phyloP scores from a whole-genome alignment of 2,888 invertebrate species.

The Ischnura elegans region DNA sequence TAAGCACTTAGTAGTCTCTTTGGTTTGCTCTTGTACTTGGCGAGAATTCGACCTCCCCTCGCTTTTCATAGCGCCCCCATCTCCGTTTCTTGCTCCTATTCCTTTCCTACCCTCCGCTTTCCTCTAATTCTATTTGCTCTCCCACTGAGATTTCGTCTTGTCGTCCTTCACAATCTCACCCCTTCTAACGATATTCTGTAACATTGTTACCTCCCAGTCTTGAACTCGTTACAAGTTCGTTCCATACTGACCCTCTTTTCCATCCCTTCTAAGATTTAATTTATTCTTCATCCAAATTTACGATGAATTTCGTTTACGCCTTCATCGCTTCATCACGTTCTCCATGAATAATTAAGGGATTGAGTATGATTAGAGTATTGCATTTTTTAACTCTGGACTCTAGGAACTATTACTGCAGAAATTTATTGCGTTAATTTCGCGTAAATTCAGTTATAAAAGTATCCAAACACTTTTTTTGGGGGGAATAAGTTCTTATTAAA shows the following conservation, averaged over 20 bases:
- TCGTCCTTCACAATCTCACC: not conserved
- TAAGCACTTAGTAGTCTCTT: not conserved
- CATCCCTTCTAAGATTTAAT: not conserved
- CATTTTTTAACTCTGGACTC: no score
- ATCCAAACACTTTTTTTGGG: no score
- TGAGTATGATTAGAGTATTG: no score
- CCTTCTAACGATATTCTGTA: not conserved
- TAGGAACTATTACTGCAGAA: no score
- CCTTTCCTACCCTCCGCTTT: constrained; percentile 4
- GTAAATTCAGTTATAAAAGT: no score
- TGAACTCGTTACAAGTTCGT: not conserved
- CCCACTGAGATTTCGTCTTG: not conserved
- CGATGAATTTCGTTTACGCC: not conserved
- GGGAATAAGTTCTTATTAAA: no score
- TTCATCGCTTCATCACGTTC: not conserved
- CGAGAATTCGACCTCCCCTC: not conserved
- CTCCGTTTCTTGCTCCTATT: not conserved
- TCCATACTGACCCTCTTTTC: not conserved
- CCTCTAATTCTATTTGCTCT: not conserved
- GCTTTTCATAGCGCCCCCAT: not conserved
- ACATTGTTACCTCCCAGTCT: not conserved
- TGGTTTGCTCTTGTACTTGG: not conserved
- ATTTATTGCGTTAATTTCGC: no score
- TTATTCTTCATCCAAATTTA: not conserved
- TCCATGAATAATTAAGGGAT: no score